phyloP scores from a whole-genome alignment of 1,140 invertebrate species.

The Pteromalus puparum region DNA sequence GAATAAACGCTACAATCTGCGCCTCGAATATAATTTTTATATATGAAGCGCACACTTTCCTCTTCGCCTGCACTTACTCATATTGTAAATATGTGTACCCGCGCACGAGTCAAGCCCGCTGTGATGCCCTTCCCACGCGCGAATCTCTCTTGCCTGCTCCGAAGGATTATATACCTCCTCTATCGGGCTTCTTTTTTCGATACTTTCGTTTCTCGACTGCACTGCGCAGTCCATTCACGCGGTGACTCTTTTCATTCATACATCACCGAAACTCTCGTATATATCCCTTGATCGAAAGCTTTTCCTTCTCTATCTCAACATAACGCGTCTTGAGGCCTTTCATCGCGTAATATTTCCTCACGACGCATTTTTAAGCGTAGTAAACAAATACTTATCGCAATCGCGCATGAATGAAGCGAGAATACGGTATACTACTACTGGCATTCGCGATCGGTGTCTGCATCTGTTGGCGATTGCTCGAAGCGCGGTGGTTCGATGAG shows the following conservation, averaged over 20 bases:
- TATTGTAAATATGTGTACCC: slow-evolving; percentile 35
- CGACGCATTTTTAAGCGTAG: neutral
- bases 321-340: neutral
- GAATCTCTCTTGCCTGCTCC: slow-evolving; percentile 33
- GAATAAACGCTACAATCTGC: slow-evolving; percentile 39
- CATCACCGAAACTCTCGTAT: neutral
- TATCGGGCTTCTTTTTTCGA: slow-evolving; percentile 4
- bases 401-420: slow-evolving; percentile 5
- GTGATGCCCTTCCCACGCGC: slow-evolving; percentile 27
- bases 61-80: slow-evolving; percentile 20
- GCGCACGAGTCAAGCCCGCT: slow-evolving; percentile 6
- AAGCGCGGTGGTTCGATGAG: slow-evolving; percentile 36
- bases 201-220: neutral
- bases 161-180: slow-evolving; percentile 14
- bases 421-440: too few species aligned
- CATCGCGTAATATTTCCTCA: neutral
- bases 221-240: neutral
- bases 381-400: neutral
- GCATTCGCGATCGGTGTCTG: slow-evolving; percentile 54
- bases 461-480: slow-evolving; percentile 56
- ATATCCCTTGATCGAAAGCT: too few species aligned
- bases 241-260: neutral
- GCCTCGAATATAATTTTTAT: slow-evolving; percentile 36
- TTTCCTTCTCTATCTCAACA: too few species aligned
- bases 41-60: neutral